Evolutionary conservation across 2,113 vertebrate species (phyloP).

Genomic region (Romanogobio albipinnatus): DNA sequence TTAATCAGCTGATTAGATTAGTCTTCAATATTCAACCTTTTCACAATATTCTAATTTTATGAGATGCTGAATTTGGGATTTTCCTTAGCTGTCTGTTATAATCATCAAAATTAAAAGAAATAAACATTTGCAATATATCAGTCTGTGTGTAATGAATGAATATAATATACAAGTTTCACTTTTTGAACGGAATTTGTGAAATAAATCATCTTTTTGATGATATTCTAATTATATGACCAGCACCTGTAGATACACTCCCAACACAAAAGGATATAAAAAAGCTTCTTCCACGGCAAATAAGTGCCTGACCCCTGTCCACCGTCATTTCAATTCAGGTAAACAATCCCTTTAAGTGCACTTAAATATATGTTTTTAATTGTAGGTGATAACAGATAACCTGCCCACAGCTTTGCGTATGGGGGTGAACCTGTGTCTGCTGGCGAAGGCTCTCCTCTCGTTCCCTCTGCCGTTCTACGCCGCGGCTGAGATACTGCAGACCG

Average conservation of each 20-base stretch:
- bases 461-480: constrained; percentile 81
- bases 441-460: constrained; percentile 81
- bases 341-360: neutral
- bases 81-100: too few relatives aligned
- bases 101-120: too few relatives aligned
- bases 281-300: neutral
- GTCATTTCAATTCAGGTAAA: neutral
- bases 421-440: constrained; percentile 79
- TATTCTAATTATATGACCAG: too few relatives aligned
- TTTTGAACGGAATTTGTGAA: too few relatives aligned
- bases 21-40: too few relatives aligned
- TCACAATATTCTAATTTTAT: too few relatives aligned
- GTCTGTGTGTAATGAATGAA: too few relatives aligned
- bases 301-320: neutral
- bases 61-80: too few relatives aligned
- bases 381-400: constrained; percentile 80
- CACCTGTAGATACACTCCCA: neutral
- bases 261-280: neutral
- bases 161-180: too few relatives aligned
- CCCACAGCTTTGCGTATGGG: constrained; percentile 75
- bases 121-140: too few relatives aligned
- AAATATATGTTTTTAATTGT: neutral
- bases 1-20: too few relatives aligned
- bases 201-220: too few relatives aligned
- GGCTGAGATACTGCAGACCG: constrained; percentile 75